Evolutionary conservation across 2,113 vertebrate species (phyloP).

Genomic region (Vulpes vulpes): DNA sequence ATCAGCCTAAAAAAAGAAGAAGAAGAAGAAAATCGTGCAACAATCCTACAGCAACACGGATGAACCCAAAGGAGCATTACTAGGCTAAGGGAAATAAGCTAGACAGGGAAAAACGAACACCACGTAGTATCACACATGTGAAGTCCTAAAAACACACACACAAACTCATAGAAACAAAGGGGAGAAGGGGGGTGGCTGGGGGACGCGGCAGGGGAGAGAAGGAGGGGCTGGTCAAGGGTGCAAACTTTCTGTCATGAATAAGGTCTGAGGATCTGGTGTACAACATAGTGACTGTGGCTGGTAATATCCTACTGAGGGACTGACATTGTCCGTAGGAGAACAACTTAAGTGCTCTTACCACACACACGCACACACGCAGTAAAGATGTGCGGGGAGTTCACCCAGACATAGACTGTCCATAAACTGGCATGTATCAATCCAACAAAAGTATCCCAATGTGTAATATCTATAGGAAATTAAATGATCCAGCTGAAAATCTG

Average conservation of each 20-base stretch:
- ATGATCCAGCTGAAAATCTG: neutral
- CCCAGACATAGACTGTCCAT: neutral
- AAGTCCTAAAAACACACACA: neutral
- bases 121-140: neutral
- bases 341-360: neutral
- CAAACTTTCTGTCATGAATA: too few species aligned
- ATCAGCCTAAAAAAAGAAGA: neutral
- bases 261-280: neutral
- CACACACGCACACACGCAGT: neutral
- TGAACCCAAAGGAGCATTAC: neutral
- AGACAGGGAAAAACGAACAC: neutral
- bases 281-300: neutral
- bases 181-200: neutral
- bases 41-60: neutral
- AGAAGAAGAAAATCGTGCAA: neutral
- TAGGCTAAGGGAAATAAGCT: neutral
- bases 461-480: neutral
- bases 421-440: neutral
- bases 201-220: neutral
- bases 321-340: neutral
- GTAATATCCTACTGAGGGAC: neutral
- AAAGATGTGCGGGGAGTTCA: neutral
- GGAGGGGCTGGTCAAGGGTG: neutral
- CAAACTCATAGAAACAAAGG: neutral
- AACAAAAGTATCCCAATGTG: neutral